Evolutionary conservation across 2,888 invertebrate species (phyloP).

Genomic region (Tenthredo livida): DNA sequence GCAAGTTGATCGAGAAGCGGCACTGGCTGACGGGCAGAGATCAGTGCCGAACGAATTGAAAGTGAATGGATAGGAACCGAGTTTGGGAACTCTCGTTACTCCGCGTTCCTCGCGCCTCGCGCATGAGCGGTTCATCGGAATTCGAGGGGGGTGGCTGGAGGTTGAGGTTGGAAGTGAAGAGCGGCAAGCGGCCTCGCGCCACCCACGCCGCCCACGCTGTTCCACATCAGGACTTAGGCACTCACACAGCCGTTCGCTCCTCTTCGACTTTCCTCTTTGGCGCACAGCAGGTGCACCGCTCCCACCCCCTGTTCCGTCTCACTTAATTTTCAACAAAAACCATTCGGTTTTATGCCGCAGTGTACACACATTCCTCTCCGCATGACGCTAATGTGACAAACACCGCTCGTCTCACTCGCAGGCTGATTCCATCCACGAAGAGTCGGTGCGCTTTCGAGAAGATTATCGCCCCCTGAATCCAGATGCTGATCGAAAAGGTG

Average conservation of each 20-base stretch:
- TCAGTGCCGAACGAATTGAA: slow-evolving; percentile 42
- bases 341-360: not conserved
- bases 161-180: not conserved
- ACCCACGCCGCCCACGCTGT: slow-evolving; percentile 22
- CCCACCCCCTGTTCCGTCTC: slow-evolving; percentile 9
- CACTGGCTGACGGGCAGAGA: slow-evolving; percentile 1
- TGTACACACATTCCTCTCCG: not conserved
- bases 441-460: not conserved
- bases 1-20: not conserved
- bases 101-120: slow-evolving; percentile 33
- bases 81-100: slow-evolving; percentile 45
- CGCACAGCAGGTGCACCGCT: slow-evolving; percentile 30
- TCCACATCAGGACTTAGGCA: not conserved
- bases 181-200: slow-evolving; percentile 7
- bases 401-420: not conserved
- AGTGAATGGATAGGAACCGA: slow-evolving; percentile 42
- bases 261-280: slow-evolving; percentile 25
- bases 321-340: not conserved
- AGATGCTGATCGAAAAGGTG: not conserved
- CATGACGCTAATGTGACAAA: not conserved
- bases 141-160: slow-evolving; percentile 44
- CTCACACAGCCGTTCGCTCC: not conserved
- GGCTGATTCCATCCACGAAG: not conserved
- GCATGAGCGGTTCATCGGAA: slow-evolving; percentile 50
- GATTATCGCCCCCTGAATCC: not conserved